A percentile compares a stretch with the other conserved stretches of the same genome.
These are phyloP conservation scores for Strongylocentrotus purpuratus DNA, from an alignment of 35 echinoderm and acorn worm genomes.

Conservation along the genomic window DNA sequence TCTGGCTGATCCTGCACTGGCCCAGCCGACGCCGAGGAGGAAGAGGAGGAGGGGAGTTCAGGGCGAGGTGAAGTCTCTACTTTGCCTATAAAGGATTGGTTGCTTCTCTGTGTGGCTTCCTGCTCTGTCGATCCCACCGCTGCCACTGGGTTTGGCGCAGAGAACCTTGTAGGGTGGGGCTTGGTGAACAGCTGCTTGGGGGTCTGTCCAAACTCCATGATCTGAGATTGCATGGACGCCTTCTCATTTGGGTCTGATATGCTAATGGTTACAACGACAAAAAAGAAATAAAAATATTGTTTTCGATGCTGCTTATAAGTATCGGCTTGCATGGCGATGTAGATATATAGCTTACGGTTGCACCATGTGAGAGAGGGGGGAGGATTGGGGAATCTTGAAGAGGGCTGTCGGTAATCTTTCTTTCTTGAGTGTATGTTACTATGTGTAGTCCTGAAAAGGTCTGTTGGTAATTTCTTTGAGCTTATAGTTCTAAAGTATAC, in stretches of 20 bases:
- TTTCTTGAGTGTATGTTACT: too few species aligned
- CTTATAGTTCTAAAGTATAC: too few species aligned
- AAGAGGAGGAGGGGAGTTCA: not conserved
- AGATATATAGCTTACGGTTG: too few species aligned
- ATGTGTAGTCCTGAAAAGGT: too few species aligned
- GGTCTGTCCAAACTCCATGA: constrained; percentile 99
- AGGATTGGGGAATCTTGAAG: too few species aligned
- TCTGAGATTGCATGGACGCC: constrained; percentile 85
- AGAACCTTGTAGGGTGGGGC: constrained; percentile 84
- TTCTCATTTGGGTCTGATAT: constrained; percentile 82
- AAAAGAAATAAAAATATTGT: not conserved
- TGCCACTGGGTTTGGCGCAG: constrained; percentile 8
- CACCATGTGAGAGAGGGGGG: too few species aligned
- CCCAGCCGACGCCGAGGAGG: too few species aligned
- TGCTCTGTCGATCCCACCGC: not conserved
- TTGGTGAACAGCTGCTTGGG: constrained; percentile 92
- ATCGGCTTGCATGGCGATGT: too few species aligned
- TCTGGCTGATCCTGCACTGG: not conserved
- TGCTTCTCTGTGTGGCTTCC: not conserved
- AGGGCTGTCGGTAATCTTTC: too few species aligned
- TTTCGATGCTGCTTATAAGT: too few species aligned
- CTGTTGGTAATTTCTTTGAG: too few species aligned
- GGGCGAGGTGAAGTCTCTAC: not conserved
- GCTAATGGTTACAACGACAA: not conserved
- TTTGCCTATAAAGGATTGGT: not conserved